Evolutionary conservation across 2,888 invertebrate species (phyloP), one percentile per base, ranked within the genome.

Genomic region (Leptinotarsa juncta): DNA sequence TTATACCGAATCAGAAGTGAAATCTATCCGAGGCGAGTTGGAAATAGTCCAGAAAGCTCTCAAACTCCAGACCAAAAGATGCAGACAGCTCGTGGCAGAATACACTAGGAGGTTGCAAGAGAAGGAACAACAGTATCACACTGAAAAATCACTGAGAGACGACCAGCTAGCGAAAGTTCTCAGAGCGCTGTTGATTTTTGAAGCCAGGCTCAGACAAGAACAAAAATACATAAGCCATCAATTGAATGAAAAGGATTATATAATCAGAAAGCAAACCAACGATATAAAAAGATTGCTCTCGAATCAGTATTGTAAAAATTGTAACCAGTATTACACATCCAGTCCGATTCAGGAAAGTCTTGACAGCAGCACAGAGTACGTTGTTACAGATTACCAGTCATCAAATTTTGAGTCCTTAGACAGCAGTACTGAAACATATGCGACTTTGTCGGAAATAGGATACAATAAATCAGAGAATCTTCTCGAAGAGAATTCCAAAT

Each of bases 91-190:
- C 83, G 91, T 93, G 42, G 90, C 91, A 10, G 92, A 93, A 82
- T 92, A 92, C 77, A 90, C 91, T 1, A 89, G 90, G 77, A 89
- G 91, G 60, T 89, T 93, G 73, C 91, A 90, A 75, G 89, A 90
- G 60, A 90, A 91, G 72, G 91, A 93, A 82, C 90, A 90, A 72
- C 90, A 91, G 81, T 90, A 91, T 71, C 88, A 90, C 42, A 91
- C 90, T 74, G 93, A 93, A 83, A 90, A 91, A 77, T 89, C 90
- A 3, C 89, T 93, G 5, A 89, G 93, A 57, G 93, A 94, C 86
- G 92, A 92, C 84, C 94, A 94, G 83, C 89, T 94, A 42, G 92
- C 93, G 4, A 89, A 92, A 78, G 93, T 95, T 48, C 89, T 94
- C 10, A 90, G 93, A 66, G 93, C 94, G 4, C 88, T 95, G 73